Percentiles rank a stretch among this genome's conserved stretches.
phyloP scores from a whole-genome alignment of 2,113 vertebrate species.

The Gallinago media region DNA sequence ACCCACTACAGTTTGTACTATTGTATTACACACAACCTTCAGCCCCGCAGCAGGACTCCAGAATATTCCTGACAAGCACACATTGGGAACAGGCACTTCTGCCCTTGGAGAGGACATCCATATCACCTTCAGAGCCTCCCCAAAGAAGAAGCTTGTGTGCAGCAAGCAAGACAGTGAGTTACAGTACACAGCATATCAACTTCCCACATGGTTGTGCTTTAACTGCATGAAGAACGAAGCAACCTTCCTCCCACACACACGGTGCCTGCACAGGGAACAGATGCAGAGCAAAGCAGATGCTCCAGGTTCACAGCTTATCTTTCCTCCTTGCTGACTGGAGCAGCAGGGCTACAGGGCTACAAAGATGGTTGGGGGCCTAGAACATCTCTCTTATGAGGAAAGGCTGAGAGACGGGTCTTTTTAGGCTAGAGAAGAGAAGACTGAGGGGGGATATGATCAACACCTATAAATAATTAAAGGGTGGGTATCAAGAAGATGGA shows the following conservation, averaged over 20 bases:
- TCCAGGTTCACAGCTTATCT: not conserved
- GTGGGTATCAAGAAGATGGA: too few species aligned
- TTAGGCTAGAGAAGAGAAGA: too few species aligned
- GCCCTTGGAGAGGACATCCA: not conserved
- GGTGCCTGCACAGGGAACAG: accelerated
- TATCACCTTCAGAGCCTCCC: not conserved
- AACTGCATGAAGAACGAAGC: accelerated
- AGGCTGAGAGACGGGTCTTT: too few species aligned
- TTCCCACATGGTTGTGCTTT: not conserved
- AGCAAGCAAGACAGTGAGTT: not conserved
- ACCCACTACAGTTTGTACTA: not conserved
- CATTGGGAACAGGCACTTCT: not conserved
- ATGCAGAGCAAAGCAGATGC: not conserved
- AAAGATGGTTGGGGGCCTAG: too few species aligned
- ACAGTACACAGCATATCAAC: not conserved
- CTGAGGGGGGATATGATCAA: too few species aligned
- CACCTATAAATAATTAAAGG: too few species aligned
- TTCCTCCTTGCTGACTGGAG: not conserved
- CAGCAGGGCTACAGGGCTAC: too few species aligned
- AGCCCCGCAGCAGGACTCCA: not conserved
- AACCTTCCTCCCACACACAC: not conserved
- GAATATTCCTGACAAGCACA: not conserved
- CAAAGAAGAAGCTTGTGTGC: not conserved
- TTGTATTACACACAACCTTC: not conserved
- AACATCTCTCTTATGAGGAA: too few species aligned